phyloP scores from a whole-genome alignment of 2,797 vertebrate species.

The Chaetophractus vellerosus region DNA sequence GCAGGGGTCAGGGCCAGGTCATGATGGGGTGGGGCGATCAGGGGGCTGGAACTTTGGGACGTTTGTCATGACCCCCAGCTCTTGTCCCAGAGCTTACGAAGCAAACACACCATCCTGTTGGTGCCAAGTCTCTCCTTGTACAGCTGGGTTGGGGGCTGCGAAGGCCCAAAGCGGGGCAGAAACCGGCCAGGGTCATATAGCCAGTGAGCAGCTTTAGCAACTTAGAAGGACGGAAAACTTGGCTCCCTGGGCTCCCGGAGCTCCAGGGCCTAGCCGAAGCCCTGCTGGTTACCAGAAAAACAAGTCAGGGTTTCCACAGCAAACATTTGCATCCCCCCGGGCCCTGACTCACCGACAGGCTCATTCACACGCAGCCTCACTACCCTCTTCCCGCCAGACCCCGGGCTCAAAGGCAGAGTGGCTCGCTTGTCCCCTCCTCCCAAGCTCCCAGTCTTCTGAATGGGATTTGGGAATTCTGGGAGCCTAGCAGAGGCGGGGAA shows the following conservation, averaged over 20 bases:
- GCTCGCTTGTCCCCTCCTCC: neutral
- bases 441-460: neutral
- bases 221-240: rapidly evolving
- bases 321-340: neutral
- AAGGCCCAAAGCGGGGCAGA: neutral
- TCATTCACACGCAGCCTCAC: neutral
- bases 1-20: neutral
- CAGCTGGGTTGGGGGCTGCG: neutral
- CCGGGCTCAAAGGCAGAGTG: neutral
- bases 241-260: neutral
- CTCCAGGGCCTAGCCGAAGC: neutral
- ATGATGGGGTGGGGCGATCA: neutral
- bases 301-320: constrained; percentile 59
- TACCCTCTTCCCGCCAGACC: neutral
- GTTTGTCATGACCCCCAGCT: neutral
- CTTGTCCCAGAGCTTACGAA: neutral
- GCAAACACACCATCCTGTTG: neutral
- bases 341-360: constrained; percentile 30
- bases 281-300: constrained; percentile 43
- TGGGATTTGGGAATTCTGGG: neutral
- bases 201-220: neutral
- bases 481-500: neutral
- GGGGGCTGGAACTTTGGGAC: neutral
- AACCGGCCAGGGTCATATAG: neutral
- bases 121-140: neutral